Evolutionary conservation across 2,888 invertebrate species (phyloP).

Genomic region (Acanthosepion esculentum): DNA sequence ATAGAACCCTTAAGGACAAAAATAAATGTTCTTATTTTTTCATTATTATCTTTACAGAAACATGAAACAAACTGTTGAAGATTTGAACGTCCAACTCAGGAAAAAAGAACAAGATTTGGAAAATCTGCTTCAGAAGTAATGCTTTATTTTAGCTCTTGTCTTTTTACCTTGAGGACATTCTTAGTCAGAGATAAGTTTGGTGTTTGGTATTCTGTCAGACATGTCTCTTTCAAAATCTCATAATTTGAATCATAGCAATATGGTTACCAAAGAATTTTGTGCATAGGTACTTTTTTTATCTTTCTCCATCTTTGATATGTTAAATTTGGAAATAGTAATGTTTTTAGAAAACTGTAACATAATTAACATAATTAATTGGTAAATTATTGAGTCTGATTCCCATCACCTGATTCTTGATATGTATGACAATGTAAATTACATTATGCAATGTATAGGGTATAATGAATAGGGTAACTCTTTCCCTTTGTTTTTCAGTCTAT

Average conservation of each 20-base stretch:
- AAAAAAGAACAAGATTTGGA: slow-evolving; percentile 60
- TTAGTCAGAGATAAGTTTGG: background rate
- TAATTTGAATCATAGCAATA: background rate
- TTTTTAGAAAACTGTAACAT: no score
- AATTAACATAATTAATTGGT: no score
- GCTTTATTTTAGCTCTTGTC: background rate
- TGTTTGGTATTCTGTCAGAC: background rate
- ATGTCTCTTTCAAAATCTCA: background rate
- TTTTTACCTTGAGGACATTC: no score
- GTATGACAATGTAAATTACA: no score
- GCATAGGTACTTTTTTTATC: no score
- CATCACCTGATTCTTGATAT: no score
- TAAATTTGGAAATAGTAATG: no score
- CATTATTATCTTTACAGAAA: slow-evolving; percentile 51
- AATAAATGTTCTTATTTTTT: background rate
- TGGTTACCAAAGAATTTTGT: background rate
- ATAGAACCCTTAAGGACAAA: background rate
- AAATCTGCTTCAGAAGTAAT: slow-evolving; percentile 62
- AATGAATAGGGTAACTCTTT: no score
- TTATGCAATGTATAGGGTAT: no score
- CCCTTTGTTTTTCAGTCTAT: no score
- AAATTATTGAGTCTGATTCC: no score
- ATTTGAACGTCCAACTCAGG: slow-evolving; percentile 57
- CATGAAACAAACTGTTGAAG: slow-evolving; percentile 61
- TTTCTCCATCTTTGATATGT: no score